These are phyloP conservation scores for Pseudomugil tenellus DNA, from an alignment of 2,797 vertebrate genomes.

Conservation along the genomic window DNA sequence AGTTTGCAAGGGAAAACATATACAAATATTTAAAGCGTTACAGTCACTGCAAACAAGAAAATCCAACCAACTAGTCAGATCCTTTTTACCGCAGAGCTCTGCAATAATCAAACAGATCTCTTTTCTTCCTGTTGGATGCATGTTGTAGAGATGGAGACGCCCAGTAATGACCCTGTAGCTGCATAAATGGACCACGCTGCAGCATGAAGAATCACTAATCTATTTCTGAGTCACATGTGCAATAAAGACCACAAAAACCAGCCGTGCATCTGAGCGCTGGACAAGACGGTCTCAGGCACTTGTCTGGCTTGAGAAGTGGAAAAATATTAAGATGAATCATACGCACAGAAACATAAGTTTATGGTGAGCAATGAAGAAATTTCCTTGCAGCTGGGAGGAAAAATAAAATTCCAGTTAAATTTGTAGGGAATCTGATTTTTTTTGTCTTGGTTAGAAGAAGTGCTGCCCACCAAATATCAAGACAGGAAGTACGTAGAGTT, in stretches of 20 bases:
- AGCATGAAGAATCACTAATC: slow-evolving; percentile 16
- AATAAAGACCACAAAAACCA: slow-evolving; percentile 29
- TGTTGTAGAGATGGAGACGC: slow-evolving; percentile 17
- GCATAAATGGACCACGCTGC: background rate
- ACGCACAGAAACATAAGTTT: slow-evolving; percentile 34
- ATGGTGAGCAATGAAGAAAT: slow-evolving; percentile 28
- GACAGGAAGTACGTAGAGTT: slow-evolving; percentile 55
- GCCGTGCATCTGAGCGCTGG: slow-evolving; percentile 26
- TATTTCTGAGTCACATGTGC: slow-evolving; percentile 28
- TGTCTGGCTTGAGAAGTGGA: slow-evolving; percentile 38
- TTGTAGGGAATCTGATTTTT: slow-evolving; percentile 44
- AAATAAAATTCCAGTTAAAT: slow-evolving; percentile 28
- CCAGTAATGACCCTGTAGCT: slow-evolving; percentile 7
- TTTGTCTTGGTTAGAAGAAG: slow-evolving; percentile 39
- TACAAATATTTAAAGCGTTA: slow-evolving; percentile 42
- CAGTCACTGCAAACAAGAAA: slow-evolving; percentile 7
- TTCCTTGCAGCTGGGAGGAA: slow-evolving; percentile 15
- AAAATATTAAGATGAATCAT: slow-evolving; percentile 69
- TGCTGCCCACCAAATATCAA: slow-evolving; percentile 41
- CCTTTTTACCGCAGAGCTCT: background rate
- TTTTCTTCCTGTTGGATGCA: slow-evolving; percentile 3
- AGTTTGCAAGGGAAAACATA: slow-evolving; percentile 16
- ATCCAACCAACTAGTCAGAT: slow-evolving; percentile 12
- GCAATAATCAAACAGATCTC: background rate
- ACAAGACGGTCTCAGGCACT: background rate